Base-by-base conservation (phyloP, 2,888 invertebrate genomes). In the Cosmia pyralina region DNA sequence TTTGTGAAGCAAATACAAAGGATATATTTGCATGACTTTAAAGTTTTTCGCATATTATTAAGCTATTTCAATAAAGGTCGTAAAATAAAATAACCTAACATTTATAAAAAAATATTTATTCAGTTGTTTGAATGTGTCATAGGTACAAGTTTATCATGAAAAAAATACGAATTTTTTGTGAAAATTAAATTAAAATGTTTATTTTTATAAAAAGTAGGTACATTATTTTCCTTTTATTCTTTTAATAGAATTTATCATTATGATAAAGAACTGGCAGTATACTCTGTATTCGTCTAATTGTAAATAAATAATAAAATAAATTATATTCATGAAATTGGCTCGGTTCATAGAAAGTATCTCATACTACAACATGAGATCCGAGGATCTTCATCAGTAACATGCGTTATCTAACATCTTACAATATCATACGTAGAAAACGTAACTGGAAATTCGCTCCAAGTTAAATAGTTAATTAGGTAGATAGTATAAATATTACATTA, bases 241-340 rank as follows among this genome's bases (percentile, higher is more conserved):
- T 75, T 59, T 13, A 64, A 58, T 68, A 72, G 50, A 74, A 70
- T 75, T 59, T 79, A 71, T 71, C 38, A 70, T 71, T 80, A 69
- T 55, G 46, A 60, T 71, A 72, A 75, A 66, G 59, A 75, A 68
- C 57, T 85, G 77, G 77, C 80, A 85, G 77, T 85, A 83, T 72
- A 75, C 73, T 79, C 52, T 59, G 75, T 76, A 72, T 67, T 72
- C 41, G 57, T 72, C 55, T 69, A 64, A 69, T 66, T 73, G 75
- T 85, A 85, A 84, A 85, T 84, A 81, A 84, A 84, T 85, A 81
- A 75, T 79, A 79, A 79, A 85, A 84, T 85, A 85, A 85, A 85
- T 84, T 82, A 83, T 72, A 75, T 80, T 75, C 65, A 75, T 70
- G 77, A 83, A 79, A 74, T 77, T 85, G 84, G 85, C 85, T 85